These are phyloP conservation scores for Bombus cullumanus DNA, from an alignment of 1,140 invertebrate species.

Conservation along the genomic window DNA sequence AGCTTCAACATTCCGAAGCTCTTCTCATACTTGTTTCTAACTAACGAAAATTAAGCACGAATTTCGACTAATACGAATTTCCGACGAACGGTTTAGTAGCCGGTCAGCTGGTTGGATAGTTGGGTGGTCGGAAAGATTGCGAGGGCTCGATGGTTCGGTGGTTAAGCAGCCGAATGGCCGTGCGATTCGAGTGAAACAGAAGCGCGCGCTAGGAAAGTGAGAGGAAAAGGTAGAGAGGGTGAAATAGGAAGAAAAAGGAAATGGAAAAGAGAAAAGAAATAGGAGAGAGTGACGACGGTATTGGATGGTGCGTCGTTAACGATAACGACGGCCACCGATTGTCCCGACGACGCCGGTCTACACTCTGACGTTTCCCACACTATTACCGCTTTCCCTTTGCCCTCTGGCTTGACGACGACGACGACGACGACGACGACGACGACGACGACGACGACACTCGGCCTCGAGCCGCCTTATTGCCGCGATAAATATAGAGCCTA, in stretches of 20 bases:
- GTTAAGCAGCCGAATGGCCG: conserved; percentile 20
- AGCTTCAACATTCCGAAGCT: too few species aligned
- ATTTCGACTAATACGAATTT: not conserved
- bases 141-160: not conserved
- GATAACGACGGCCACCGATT: conserved; percentile 77
- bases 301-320: conserved; percentile 75
- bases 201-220: conserved; percentile 41
- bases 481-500: conserved; percentile 76
- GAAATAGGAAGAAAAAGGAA: not conserved
- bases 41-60: too few species aligned
- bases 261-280: conserved; percentile 27
- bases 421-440: too few species aligned
- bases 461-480: conserved; percentile 72
- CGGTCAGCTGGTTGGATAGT: not conserved
- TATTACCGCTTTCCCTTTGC: conserved; percentile 20
- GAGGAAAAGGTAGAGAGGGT: conserved; percentile 13
- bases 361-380: conserved; percentile 33
- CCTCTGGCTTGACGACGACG: conserved; percentile 46
- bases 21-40: too few species aligned
- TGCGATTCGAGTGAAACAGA: conserved; percentile 39
- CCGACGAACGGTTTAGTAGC: not conserved
- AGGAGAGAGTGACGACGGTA: conserved; percentile 64
- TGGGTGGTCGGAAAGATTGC: not conserved
- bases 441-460: conserved; percentile 44
- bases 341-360: conserved; percentile 68